Base-by-base conservation (phyloP, 2,797 vertebrate species). In the Anableps anableps region DNA sequence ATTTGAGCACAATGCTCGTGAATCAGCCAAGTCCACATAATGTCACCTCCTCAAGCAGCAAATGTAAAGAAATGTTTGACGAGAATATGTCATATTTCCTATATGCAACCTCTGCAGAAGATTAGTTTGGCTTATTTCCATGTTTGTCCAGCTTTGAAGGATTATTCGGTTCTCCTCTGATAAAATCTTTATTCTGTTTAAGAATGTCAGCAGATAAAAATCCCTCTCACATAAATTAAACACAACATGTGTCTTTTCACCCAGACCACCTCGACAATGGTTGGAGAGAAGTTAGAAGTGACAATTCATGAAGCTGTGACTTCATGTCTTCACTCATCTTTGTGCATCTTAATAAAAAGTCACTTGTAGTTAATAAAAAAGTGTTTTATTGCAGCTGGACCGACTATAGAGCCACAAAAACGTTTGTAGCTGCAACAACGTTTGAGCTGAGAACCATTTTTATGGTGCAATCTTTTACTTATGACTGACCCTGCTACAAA, bases 391-490 rank as follows among this genome's bases (percentile, higher is more conserved):
- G 10, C 53, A 58, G 26, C 53, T 1, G 10, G n/a, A 4, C 10
- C 10, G 45, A 45, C 45, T 45, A 45, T 45, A 45, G 45, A 47
- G 45, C 9, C 10, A 11, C 45, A 50, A 50, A 50, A 17, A 58
- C 36, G 17, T 38, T 21, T 38, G 16, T 64, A 64, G 19, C 62
- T 36, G 16, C 34, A 36, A 21, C 34, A 58, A 21, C 16, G 19
- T 62, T 64, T 64, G 29, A 64, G 53, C 41, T 72, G 34, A 21
- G 3, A 47, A n/a, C 5, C 23, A 64, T 43, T 53, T 45, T 41
- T 66, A 73, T 29, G 47, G 38, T 51, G 10, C 41, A 73, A n/a
- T 62, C 70, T 50, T 60, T 38, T 75, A 78, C 38, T 64, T 2
- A 47, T 72, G 72, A 53, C 38, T 60, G 60, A 29, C 47, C 26